Evolutionary conservation across 2,113 vertebrate genomes (phyloP), one percentile per base, ranked within the genome.

Genomic region (Otis tarda): DNA sequence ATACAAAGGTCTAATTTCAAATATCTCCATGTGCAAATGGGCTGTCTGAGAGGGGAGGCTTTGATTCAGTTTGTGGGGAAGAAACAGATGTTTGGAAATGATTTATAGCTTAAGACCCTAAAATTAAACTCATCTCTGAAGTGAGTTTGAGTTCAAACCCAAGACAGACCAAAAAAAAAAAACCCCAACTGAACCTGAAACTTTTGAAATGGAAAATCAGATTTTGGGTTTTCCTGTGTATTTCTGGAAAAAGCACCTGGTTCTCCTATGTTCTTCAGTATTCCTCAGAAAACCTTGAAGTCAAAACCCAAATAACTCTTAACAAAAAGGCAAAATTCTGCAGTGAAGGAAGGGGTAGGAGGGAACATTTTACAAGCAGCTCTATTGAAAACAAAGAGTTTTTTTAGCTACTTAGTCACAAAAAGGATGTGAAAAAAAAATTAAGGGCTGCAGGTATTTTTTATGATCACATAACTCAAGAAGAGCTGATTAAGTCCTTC

Each of bases 271-370:
- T 21, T 90, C 61, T 43, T 78, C 56, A 75, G 3, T 24, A 39
- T 65, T 71, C 7, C 15, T 35, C 76, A 95, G 53, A 85, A 92
- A 89, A 22, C 43, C 69, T 69, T 60, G 33, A 93, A 89, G 56
- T 89, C 73, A 92, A 92, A 94, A 59, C 77, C 89, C 76, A 94
- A 94, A 84, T 75, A 94, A 63, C 64, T 94, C 68, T 64, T 75
- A 74, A 65, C 31, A 69, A 83, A 85, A 77, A 77, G 41, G 37
- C 55, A 93, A 76, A 83, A 83, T 35, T 80, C 55, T 49, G 10
- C 74, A 39, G 52, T 57, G 79, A 74, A 59, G 39, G 64, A 70
- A 83, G 33, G 10, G 83, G 68, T 83, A 50, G 88, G 82, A 94
- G 90, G 79, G 68, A 94, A 59, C n/a, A 47, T 77, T 89, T 90